phyloP scores from a whole-genome alignment of 2,888 invertebrate genomes.

The Gari tellinella region DNA sequence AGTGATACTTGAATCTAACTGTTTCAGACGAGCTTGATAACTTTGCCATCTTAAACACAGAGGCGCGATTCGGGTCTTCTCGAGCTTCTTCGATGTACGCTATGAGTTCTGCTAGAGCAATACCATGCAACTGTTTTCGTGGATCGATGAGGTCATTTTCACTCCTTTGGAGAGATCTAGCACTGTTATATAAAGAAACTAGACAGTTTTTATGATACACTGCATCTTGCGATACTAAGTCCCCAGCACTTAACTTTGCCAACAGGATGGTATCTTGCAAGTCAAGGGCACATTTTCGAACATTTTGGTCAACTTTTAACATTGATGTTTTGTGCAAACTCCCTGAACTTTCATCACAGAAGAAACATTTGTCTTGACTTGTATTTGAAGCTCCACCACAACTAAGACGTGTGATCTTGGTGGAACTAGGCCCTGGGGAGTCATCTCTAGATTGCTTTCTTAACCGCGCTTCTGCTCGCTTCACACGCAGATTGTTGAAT shows the following conservation, averaged over 20 bases:
- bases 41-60: slow-evolving; percentile 8
- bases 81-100: slow-evolving; percentile 4
- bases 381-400: too few relatives aligned
- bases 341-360: slow-evolving; percentile 2
- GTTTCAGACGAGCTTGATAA: neutral
- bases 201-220: too few relatives aligned
- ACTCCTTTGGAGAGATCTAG: too few relatives aligned
- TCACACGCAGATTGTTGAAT: too few relatives aligned
- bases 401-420: too few relatives aligned
- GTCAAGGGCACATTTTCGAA: neutral
- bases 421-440: too few relatives aligned
- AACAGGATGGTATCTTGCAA: neutral
- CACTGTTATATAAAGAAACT: too few relatives aligned
- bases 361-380: too few relatives aligned
- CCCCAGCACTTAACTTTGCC: neutral
- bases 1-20: slow-evolving; percentile 1
- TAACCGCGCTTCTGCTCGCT: too few relatives aligned
- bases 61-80: neutral
- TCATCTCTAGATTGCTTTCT: too few relatives aligned
- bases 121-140: neutral
- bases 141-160: too few relatives aligned
- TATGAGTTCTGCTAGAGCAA: slow-evolving; percentile 12
- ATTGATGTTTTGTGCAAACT: slow-evolving; percentile 6
- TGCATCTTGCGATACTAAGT: too few relatives aligned
- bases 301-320: neutral